phyloP scores from a whole-genome alignment of 2,888 invertebrate species.

The Melanophora roralis region DNA sequence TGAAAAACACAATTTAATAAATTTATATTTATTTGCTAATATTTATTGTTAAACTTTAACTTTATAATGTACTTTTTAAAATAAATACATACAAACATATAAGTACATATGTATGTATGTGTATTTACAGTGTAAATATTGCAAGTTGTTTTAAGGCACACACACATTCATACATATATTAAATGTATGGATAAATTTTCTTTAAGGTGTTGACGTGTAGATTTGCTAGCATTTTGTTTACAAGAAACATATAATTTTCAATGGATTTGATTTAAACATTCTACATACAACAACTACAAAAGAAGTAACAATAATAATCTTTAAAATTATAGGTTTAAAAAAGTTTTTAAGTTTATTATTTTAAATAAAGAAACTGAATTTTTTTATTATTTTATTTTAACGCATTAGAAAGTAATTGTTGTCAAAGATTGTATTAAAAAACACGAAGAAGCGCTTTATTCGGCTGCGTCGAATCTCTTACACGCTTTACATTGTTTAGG shows the following conservation, averaged over 20 bases:
- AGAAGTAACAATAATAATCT: not conserved
- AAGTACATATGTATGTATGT: not conserved
- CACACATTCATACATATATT: not conserved
- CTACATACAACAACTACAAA: slow-evolving; percentile 8
- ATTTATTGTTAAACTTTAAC: slow-evolving; percentile 42
- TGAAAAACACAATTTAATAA: slow-evolving; percentile 35
- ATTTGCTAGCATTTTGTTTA: slow-evolving; percentile 57
- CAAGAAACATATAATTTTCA: slow-evolving; percentile 38
- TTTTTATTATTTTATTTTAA: too few species aligned
- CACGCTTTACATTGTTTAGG: too few species aligned
- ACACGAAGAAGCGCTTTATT: too few species aligned
- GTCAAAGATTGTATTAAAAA: too few species aligned
- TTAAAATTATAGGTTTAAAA: slow-evolving; percentile 40
- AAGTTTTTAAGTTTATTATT: slow-evolving; percentile 37
- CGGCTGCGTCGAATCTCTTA: too few species aligned
- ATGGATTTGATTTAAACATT: slow-evolving; percentile 40
- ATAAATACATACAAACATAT: not conserved
- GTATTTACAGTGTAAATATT: not conserved
- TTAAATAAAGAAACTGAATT: too few species aligned
- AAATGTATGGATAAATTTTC: slow-evolving; percentile 28
- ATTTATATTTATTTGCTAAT: slow-evolving; percentile 27
- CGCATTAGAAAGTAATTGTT: too few species aligned
- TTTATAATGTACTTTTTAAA: not conserved
- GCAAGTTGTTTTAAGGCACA: not conserved
- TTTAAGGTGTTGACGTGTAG: slow-evolving; percentile 61